Conservation (phyloP, 2,797 vertebrate species). For the Lagocephalus sceleratus region DNA sequence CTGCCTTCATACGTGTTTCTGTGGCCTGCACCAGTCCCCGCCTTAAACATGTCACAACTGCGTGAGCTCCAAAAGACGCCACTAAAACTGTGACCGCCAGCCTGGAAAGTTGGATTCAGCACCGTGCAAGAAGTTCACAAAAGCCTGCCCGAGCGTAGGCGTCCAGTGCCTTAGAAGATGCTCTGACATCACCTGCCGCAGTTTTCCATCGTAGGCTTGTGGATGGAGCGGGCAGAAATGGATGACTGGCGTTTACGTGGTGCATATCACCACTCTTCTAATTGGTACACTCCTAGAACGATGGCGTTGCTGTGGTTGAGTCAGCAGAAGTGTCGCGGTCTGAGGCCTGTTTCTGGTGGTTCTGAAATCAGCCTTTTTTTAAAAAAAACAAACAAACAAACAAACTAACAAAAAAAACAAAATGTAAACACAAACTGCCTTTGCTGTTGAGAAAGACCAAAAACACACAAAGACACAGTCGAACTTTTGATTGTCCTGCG, state of each 20-base stretch:
- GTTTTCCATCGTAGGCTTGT: conserved; percentile 37
- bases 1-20: conserved; percentile 65
- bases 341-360: no score
- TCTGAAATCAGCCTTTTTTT: background rate
- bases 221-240: conserved; percentile 34
- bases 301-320: no score
- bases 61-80: conserved; percentile 88
- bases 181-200: conserved; percentile 46
- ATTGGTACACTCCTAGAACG: no score
- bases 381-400: no score
- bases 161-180: conserved; percentile 96
- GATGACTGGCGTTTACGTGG: conserved; percentile 11
- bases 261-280: conserved; percentile 17
- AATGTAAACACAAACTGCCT: conserved; percentile 56
- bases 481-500: conserved; percentile 85
- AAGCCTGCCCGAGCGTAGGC: conserved; percentile 97
- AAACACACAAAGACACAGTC: conserved; percentile 69
- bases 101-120: conserved; percentile 83
- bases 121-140: conserved; percentile 84
- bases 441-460: conserved; percentile 76
- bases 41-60: conserved; percentile 83
- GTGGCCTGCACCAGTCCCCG: conserved; percentile 77
- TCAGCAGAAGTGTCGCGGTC: no score
- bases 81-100: conserved; percentile 92
- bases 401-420: background rate